Evolutionary conservation across 2,797 vertebrate species (phyloP), one percentile per base, ranked within the genome.

Genomic region (Sebastiscus albofasciatus): DNA sequence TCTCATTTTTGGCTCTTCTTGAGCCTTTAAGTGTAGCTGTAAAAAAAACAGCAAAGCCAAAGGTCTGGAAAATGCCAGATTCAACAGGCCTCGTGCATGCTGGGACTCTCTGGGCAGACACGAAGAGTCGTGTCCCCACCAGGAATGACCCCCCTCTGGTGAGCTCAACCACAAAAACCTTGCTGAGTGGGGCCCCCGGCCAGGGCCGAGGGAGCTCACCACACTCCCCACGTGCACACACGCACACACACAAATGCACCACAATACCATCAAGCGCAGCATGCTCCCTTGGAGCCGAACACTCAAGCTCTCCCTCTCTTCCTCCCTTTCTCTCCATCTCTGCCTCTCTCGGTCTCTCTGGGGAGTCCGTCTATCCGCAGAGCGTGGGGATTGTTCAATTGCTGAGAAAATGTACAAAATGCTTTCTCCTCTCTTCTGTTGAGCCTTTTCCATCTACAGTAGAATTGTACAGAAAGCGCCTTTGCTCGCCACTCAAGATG

Each of bases 391-490:
- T 97, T 97, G 97, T 97, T 97, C 97, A 97, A 97, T 97, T 97
- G 97, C 96, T 97, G 96, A 94, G 96, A 97, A 97, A 97, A 97
- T 96, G 96, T 97, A 97, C 97, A 97, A 98, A 98, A 97, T 95
- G 96, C 96, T 96, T 96, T 97, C 96, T 93, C 90, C 84, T 86
- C 85, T 91, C 86, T 78, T 88, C 83, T 88, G 81, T 76, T 94
- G 87, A 90, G 92, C 84, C 76, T 73, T 79, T 89, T 90, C 83
- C 84, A 59, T 87, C 84, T 95, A 87, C 80, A 87, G 87, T 81
- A 94, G 94, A 96, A 96, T 95, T 95, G 94, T 93, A 95, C 96
- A 95, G 96, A 96, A 96, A 96, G 94, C 92, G 95, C 95, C 95
- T 97, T 96, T 96, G 96, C 97, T 96, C 96, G 94, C 95, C 97